Percentiles rank a stretch among this genome's conserved stretches.
These are phyloP conservation scores for Periophthalmodon schlosseri DNA, from an alignment of 2,113 vertebrate species.

Conservation along the genomic window DNA sequence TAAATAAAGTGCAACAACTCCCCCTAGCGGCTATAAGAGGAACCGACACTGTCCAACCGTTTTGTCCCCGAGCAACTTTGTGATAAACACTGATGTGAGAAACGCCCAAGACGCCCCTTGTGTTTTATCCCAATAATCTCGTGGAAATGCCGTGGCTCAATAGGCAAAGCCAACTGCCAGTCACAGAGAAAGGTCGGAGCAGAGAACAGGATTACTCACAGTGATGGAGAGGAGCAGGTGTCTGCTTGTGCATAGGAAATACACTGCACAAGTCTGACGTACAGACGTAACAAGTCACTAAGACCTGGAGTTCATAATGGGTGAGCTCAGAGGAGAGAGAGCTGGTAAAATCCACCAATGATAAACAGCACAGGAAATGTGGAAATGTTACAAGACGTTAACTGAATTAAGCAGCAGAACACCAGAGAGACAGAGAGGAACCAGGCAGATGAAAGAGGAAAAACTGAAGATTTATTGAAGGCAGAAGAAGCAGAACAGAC, in stretches of 20 bases:
- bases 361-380: conserved; percentile 57
- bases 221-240: conserved; percentile 22
- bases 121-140: conserved; percentile 13
- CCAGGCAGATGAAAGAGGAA: conserved; percentile 72
- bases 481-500: conserved; percentile 69
- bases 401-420: conserved; percentile 37
- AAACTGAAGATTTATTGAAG: conserved; percentile 81
- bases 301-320: conserved; percentile 46
- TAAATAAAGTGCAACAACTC: conserved; percentile 51
- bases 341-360: conserved; percentile 33
- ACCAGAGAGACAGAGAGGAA: conserved; percentile 60
- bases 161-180: conserved; percentile 28
- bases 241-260: conserved; percentile 19
- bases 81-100: conserved; percentile 12
- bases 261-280: not conserved
- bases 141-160: conserved; percentile 2
- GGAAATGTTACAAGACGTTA: conserved; percentile 65
- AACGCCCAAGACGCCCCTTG: not conserved
- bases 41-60: not conserved
- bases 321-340: conserved; percentile 50
- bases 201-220: conserved; percentile 33
- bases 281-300: not conserved
- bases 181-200: conserved; percentile 33
- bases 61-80: not conserved
- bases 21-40: conserved; percentile 48